Conservation (phyloP, 2,888 invertebrate species). For the Geophilus truncorum region DNA sequence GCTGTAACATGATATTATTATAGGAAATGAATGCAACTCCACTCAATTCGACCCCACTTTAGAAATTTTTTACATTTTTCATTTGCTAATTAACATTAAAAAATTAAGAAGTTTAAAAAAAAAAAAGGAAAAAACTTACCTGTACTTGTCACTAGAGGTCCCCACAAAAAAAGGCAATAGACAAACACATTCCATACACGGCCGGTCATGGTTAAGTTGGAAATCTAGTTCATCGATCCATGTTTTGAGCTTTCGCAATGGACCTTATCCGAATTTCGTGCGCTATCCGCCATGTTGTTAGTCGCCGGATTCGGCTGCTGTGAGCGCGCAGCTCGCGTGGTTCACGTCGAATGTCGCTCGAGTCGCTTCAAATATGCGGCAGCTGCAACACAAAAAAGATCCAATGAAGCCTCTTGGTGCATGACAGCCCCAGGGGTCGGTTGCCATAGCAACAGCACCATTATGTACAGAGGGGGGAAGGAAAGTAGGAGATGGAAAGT, state of each 20-base stretch:
- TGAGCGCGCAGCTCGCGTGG: neutral
- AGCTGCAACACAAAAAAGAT: constrained; percentile 1
- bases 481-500: constrained; percentile 7
- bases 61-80: no score
- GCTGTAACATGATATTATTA: neutral
- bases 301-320: neutral
- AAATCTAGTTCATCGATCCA: neutral
- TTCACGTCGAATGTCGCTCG: neutral
- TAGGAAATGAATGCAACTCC: neutral
- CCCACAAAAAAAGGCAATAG: neutral
- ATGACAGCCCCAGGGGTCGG: constrained; percentile 12
- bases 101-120: neutral
- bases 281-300: neutral
- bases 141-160: neutral
- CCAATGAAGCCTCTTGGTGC: constrained; percentile 20
- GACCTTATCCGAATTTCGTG: neutral
- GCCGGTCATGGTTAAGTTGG: neutral
- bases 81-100: no score
- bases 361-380: constrained; percentile 11
- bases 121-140: neutral
- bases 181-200: neutral
- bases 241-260: neutral
- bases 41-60: no score
- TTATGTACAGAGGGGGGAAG: neutral
- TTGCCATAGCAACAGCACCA: neutral